Conservation (phyloP, 2,113 vertebrate genomes). For the Lasiurus borealis region DNA sequence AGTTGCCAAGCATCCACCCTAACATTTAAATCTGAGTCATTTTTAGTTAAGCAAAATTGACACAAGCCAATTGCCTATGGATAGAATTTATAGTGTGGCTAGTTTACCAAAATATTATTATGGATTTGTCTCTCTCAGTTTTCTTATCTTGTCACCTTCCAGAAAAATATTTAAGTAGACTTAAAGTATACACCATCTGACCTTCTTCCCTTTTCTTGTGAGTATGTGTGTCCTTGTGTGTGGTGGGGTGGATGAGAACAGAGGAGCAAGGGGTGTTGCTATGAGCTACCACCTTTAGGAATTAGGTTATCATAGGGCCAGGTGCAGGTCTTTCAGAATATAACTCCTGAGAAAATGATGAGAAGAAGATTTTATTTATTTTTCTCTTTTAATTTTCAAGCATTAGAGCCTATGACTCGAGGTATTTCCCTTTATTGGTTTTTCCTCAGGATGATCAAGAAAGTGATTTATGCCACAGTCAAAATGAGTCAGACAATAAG, state of each 20-base stretch:
- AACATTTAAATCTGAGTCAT: constrained; percentile 70
- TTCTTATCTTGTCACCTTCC: constrained; percentile 82
- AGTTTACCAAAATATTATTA: constrained; percentile 81
- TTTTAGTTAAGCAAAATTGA: constrained; percentile 82
- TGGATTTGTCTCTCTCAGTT: constrained; percentile 76
- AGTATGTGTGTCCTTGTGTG: not conserved
- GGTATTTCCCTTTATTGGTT: constrained; percentile 62
- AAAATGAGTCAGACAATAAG: constrained; percentile 77
- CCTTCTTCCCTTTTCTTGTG: constrained; percentile 45
- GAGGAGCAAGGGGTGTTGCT: not conserved
- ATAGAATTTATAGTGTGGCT: constrained; percentile 70
- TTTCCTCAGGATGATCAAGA: constrained; percentile 70
- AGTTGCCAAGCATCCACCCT: constrained; percentile 72
- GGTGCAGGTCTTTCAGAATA: constrained; percentile 36
- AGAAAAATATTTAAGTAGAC: constrained; percentile 77
- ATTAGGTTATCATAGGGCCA: constrained; percentile 73
- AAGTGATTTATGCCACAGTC: constrained; percentile 61
- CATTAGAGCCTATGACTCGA: not conserved
- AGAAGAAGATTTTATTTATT: not conserved
- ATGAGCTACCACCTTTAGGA: constrained; percentile 56
- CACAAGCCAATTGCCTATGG: constrained; percentile 68
- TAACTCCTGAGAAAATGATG: constrained; percentile 59
- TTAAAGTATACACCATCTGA: constrained; percentile 76
- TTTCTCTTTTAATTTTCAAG: constrained; percentile 39
- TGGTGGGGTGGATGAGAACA: not conserved